Evolutionary conservation across 2,113 vertebrate species (phyloP).

Genomic region (Pao palembangensis): DNA sequence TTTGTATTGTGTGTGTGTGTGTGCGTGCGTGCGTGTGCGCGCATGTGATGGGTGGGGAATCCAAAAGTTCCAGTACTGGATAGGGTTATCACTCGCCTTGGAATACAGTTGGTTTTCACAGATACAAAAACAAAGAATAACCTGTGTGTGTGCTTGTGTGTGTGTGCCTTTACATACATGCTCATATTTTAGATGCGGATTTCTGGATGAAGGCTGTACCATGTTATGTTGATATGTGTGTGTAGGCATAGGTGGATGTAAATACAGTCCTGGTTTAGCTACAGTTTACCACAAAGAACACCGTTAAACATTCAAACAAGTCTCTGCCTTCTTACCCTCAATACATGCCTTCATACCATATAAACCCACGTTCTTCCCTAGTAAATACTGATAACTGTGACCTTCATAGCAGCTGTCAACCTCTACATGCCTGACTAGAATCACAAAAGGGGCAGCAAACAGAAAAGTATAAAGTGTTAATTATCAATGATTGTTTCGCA

Average conservation of each 20-base stretch:
- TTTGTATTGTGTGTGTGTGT: constrained; percentile 60
- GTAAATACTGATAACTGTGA: too few relatives aligned
- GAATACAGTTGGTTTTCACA: constrained; percentile 32
- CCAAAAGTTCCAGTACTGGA: constrained; percentile 45
- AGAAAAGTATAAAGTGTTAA: too few relatives aligned
- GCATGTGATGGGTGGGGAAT: constrained; percentile 60
- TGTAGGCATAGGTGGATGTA: not conserved
- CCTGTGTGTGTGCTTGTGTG: not conserved
- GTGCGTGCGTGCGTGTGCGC: constrained; percentile 42
- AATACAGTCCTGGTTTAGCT: not conserved
- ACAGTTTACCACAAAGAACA: not conserved
- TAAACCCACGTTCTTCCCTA: not conserved
- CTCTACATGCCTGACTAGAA: too few relatives aligned
- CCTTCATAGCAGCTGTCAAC: too few relatives aligned
- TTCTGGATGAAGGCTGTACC: too few relatives aligned
- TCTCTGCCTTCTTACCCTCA: not conserved
- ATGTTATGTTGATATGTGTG: not conserved
- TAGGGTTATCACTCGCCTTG: constrained; percentile 56
- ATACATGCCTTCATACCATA: not conserved
- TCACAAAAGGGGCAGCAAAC: too few relatives aligned
- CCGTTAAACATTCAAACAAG: not conserved
- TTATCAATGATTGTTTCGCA: too few relatives aligned
- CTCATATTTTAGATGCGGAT: not conserved
- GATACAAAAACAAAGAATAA: constrained; percentile 44
- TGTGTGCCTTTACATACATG: not conserved